Evolutionary conservation across 2,113 vertebrate species (phyloP).

Genomic region (Neodontobutis hainanensis): DNA sequence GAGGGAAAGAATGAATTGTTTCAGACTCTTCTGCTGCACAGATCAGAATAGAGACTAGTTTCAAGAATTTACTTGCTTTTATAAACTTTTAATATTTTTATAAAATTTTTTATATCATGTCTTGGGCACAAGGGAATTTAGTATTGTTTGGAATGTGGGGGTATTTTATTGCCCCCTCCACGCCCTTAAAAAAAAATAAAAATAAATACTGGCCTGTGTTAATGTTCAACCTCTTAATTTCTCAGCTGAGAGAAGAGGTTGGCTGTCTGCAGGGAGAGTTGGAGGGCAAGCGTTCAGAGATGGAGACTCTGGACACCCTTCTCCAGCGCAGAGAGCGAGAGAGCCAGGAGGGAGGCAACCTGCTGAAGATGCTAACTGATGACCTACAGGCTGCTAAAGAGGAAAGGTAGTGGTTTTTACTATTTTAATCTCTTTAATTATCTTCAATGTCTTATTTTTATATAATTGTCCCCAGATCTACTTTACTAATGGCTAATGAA

Average conservation of each 20-base stretch:
- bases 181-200: too few relatives aligned
- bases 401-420: constrained; percentile 78
- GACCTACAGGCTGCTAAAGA: constrained; percentile 80
- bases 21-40: neutral
- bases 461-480: constrained; percentile 69
- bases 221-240: neutral
- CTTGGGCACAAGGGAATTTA: too few relatives aligned
- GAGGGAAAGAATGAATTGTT: constrained; percentile 37
- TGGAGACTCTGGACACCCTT: constrained; percentile 83
- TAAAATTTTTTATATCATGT: too few relatives aligned
- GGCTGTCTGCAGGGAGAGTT: constrained; percentile 78
- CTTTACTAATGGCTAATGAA: constrained; percentile 79
- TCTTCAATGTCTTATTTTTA: neutral
- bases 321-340: constrained; percentile 83
- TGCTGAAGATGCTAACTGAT: constrained; percentile 84
- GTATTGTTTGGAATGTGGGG: too few relatives aligned
- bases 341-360: constrained; percentile 84
- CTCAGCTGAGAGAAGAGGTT: constrained; percentile 83
- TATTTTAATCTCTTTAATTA: neutral
- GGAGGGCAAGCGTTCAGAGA: constrained; percentile 77
- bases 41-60: neutral
- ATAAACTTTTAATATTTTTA: too few relatives aligned
- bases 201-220: too few relatives aligned
- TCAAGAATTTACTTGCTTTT: too few relatives aligned
- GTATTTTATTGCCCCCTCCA: too few relatives aligned